Base-by-base conservation (phyloP, 2,113 vertebrate species). In the Xenopus tropicalis region DNA sequence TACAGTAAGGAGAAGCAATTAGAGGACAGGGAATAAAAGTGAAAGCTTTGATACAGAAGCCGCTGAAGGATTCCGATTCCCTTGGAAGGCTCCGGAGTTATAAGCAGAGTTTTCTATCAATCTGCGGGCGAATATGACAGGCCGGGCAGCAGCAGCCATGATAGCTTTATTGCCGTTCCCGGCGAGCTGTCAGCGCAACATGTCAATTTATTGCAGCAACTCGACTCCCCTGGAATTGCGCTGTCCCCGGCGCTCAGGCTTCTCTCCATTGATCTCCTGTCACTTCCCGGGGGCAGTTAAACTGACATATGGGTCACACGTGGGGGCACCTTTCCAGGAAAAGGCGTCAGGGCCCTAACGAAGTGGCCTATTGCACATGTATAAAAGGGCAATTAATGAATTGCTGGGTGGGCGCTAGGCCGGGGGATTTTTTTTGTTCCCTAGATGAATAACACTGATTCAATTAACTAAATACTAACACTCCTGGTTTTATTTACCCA, bases 211-310 rank as follows among this genome's bases (percentile, higher is more conserved):
- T 48, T 24, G 22, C 37, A 1, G 20, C 9, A 1, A n/a, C 24
- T 51, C 62, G 3, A n/a, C 64, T 29, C 7, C 14, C 5, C 65
- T 42, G 56, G 65, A 68, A 74, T 62, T 62, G 46, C 61, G 14
- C 37, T 61, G 72, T 48, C 54, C 9, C 22, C 56, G 3, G 52
- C 13, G 14, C 19, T 19, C 57, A 70, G 57, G 14, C 43, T 62
- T 48, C 24, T 54, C 57, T 43, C 23, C 20, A 74, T 69, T 61
- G 65, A 68, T 74, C 57, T 56, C 6, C 24, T 69, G 65, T 68
- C 72, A 74, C 66, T 62, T 66, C 61, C 25, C 20, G 22, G 57
- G 43, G 48, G 72, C 65, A 16, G 65, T 54, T 54, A 69, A 29
- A 43, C 37, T 74, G 58, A 74, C 57, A 69, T 23, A 62, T 20